Evolutionary conservation across 2,888 invertebrate species (phyloP).

Genomic region (Chalcis sispes): DNA sequence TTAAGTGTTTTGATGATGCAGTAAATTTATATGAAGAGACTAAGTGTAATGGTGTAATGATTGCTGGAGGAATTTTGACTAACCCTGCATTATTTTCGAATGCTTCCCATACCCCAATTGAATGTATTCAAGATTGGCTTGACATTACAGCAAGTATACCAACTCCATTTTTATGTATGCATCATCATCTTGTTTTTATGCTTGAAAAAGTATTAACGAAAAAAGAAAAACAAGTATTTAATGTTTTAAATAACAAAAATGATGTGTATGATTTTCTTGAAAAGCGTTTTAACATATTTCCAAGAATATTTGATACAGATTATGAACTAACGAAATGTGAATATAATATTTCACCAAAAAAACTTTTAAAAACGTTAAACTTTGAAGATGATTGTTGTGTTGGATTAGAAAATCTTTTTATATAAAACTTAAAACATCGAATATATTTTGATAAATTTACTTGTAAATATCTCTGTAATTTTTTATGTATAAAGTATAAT

Average conservation of each 20-base stretch:
- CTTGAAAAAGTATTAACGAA: constrained; percentile 88
- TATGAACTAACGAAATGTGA: constrained; percentile 58
- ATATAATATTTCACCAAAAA: constrained; percentile 52
- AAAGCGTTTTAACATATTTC: constrained; percentile 78
- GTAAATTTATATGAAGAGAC: constrained; percentile 81
- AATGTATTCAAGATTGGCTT: constrained; percentile 90
- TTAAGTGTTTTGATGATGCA: constrained; percentile 86
- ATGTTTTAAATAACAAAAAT: constrained; percentile 83
- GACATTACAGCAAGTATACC: constrained; percentile 80
- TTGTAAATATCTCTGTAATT: constrained; percentile 20
- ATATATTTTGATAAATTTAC: neutral
- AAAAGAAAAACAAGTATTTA: constrained; percentile 86
- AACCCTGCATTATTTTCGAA: constrained; percentile 95
- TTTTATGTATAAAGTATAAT: constrained; percentile 18
- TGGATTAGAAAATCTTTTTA: constrained; percentile 58
- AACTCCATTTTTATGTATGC: constrained; percentile 87
- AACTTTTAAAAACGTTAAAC: constrained; percentile 22
- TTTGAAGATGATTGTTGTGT: constrained; percentile 52
- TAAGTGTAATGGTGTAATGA: constrained; percentile 91
- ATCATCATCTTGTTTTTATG: constrained; percentile 98
- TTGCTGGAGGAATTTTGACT: constrained; percentile 90
- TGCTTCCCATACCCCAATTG: constrained; percentile 81
- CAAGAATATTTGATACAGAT: constrained; percentile 62
- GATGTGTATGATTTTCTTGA: constrained; percentile 85
- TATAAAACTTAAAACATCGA: constrained; percentile 39